Base-by-base conservation (phyloP, 2,888 invertebrate species). In the Cordilura impudica region DNA sequence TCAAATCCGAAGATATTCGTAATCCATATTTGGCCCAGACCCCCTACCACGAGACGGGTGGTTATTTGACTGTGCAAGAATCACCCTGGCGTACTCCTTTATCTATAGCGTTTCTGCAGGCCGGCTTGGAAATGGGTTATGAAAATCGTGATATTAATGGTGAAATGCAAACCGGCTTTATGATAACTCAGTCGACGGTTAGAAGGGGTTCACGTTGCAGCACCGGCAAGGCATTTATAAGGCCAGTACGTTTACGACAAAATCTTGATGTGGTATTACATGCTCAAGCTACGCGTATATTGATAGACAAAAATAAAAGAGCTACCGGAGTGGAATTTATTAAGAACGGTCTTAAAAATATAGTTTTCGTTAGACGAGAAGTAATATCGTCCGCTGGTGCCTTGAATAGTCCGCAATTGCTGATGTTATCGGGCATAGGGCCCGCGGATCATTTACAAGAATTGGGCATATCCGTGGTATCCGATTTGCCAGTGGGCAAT, bases 391-490 rank as follows among this genome's bases (percentile, higher is more conserved):
- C 96, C 2, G 95, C 97, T 0, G 98, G 98, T 0, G 93, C 98
- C 0, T 93, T 98, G 39, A 95, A 95, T 65, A 94, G 95, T 2
- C 97, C 98, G 0, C 97, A 98, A 84, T 86, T 98, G 18, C 91
- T 98, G 82, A 96, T 98, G 97, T 87, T 98, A 7, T 97, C 96
- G 66, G 98, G 98, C 0, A 92, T 97, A 19, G 96, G 96, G 0
- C 96, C 96, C 0, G 92, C 92, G 2, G 94, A 95, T 12, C 95
- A 96, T 86, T 90, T 96, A 4, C 90, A 92, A 71, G 92, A 94
- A 73, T 92, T 94, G 80, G 92, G 92, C 4, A 95, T 97, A 79
- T 94, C 95, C 0, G 92, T 96, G 0, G 84, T 96, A 7, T 92
- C 93, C 1, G 93, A 96, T 87, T 88, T 95, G 0, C 94, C 94